phyloP scores from a whole-genome alignment of 2,797 vertebrate genomes.

The Hapalemur alaotrensis region DNA sequence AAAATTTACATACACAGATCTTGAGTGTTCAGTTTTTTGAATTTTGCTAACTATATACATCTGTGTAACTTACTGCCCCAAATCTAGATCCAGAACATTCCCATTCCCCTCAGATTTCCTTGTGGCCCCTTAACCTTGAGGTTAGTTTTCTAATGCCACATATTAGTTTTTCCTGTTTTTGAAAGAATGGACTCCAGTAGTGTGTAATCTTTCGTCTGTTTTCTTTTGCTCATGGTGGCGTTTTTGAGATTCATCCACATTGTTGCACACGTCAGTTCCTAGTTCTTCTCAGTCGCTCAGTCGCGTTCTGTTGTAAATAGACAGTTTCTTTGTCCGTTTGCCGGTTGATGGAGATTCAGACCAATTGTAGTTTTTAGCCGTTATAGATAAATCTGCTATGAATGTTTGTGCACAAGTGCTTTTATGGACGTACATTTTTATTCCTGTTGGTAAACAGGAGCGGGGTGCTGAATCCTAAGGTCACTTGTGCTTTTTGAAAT shows the following conservation, averaged over 20 bases:
- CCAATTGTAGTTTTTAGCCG: not conserved
- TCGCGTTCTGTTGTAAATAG: fast-evolving
- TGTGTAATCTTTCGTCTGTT: fast-evolving
- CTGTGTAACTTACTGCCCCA: not conserved
- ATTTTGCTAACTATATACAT: not conserved
- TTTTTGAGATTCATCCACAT: not conserved
- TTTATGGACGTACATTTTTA: not conserved
- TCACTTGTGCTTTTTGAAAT: not conserved
- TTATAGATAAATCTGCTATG: not conserved
- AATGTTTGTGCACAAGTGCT: not conserved
- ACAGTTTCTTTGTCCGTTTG: not conserved
- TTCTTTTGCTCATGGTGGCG: not conserved
- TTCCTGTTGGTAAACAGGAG: not conserved
- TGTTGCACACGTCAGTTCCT: too few species aligned
- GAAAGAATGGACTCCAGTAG: not conserved
- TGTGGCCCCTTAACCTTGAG: not conserved
- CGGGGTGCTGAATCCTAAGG: not conserved
- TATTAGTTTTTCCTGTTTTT: not conserved
- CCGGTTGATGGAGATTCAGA: not conserved
- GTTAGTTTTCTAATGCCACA: not conserved
- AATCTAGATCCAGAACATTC: not conserved
- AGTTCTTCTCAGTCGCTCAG: not conserved
- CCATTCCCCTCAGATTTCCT: not conserved
- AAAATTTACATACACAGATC: not conserved
- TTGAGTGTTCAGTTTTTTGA: not conserved